These are phyloP conservation scores for Aricia artaxerxes DNA, from an alignment of 2,888 invertebrate species.

Conservation along the genomic window DNA sequence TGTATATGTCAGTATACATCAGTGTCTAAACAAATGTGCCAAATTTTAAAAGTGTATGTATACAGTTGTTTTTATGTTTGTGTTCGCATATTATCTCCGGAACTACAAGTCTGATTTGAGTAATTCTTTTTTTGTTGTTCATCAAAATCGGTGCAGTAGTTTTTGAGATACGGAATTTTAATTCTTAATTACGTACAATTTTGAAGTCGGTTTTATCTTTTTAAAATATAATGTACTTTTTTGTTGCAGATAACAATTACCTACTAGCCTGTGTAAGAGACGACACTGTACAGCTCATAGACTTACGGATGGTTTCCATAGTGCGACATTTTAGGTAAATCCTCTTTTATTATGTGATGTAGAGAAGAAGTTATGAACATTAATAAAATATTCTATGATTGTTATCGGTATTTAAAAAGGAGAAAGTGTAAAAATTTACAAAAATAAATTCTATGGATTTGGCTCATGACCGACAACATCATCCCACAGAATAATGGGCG, in stretches of 20 bases:
- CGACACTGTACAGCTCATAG: constrained; percentile 96
- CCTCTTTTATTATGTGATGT: neutral
- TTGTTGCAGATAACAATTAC: constrained; percentile 90
- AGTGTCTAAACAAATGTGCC: too few species aligned
- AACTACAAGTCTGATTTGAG: too few species aligned
- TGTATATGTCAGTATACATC: too few species aligned
- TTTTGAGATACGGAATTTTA: too few species aligned
- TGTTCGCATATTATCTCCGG: too few species aligned
- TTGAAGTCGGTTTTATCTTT: too few species aligned
- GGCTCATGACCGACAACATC: neutral
- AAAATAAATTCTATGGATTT: neutral
- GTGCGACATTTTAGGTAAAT: constrained; percentile 92
- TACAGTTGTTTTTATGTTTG: too few species aligned
- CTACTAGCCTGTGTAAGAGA: constrained; percentile 96
- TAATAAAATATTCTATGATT: neutral
- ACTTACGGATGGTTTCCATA: constrained; percentile 96
- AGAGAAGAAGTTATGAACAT: neutral
- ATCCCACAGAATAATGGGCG: constrained; percentile 1
- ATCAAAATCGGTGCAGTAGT: too few species aligned
- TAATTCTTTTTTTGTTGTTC: too few species aligned
- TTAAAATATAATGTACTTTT: constrained; percentile 29
- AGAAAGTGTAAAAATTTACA: neutral
- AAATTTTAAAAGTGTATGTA: too few species aligned
- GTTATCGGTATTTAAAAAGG: neutral
- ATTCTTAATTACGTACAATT: too few species aligned